phyloP scores from a whole-genome alignment of 2,888 invertebrate genomes.

The Noctua pronuba region DNA sequence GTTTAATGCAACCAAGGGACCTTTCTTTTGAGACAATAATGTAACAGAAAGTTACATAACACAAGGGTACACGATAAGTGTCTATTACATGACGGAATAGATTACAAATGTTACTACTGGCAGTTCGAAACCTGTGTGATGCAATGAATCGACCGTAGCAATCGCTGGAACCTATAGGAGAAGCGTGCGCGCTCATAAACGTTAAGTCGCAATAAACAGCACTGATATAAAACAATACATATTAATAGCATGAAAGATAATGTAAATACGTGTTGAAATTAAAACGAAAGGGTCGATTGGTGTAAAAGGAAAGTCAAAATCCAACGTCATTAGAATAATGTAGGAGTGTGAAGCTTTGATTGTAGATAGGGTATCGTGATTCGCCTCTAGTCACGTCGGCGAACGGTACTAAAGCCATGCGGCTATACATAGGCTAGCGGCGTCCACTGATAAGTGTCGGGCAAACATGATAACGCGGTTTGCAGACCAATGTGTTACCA shows the following conservation, averaged over 20 bases:
- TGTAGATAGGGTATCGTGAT: conserved; percentile 66
- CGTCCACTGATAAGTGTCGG: conserved; percentile 75
- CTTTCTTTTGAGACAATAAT: conserved; percentile 41
- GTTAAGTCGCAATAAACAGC: conserved; percentile 46
- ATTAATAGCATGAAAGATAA: conserved; percentile 53
- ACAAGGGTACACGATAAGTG: conserved; percentile 50
- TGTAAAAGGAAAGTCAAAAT: conserved; percentile 36
- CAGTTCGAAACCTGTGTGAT: conserved; percentile 54
- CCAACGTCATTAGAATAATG: conserved; percentile 46
- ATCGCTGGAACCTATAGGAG: conserved; percentile 35
- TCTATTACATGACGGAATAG: conserved; percentile 62
- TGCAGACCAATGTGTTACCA: conserved; percentile 59
- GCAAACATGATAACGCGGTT: conserved; percentile 77
- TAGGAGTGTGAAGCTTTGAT: conserved; percentile 52
- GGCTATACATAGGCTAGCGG: conserved; percentile 60
- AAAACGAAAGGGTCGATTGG: conserved; percentile 34
- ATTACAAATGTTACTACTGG: conserved; percentile 61
- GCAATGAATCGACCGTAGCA: conserved; percentile 55
- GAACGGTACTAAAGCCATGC: conserved; percentile 66
- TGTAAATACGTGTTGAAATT: conserved; percentile 50
- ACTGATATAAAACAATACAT: conserved; percentile 49
- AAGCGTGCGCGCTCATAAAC: conserved; percentile 39
- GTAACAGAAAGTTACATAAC: conserved; percentile 48
- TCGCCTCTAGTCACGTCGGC: conserved; percentile 66
- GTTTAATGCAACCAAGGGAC: conserved; percentile 24